phyloP scores from a whole-genome alignment of 2,888 invertebrate genomes.

The Hydropsyche betteni region DNA sequence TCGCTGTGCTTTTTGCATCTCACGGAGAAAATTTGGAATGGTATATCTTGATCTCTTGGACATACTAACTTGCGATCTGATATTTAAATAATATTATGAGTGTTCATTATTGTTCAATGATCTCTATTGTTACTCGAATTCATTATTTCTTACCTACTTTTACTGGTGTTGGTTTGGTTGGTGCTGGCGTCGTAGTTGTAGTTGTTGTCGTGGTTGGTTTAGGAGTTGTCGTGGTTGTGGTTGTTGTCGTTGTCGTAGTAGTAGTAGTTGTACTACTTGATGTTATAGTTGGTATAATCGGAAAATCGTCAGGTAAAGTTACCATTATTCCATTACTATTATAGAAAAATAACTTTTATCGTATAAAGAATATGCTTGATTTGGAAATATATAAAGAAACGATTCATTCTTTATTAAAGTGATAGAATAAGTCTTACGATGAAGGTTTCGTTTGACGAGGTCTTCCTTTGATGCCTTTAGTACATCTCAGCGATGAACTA shows the following conservation, averaged over 20 bases:
- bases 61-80: constrained; percentile 58
- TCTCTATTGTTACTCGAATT: background rate
- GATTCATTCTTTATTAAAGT: background rate
- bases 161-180: constrained; percentile 56
- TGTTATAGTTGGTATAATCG: constrained; percentile 32
- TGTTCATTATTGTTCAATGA: background rate
- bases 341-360: constrained; percentile 1
- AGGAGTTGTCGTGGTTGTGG: constrained; percentile 57
- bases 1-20: constrained; percentile 62
- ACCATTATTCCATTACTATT: background rate
- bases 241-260: constrained; percentile 52
- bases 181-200: constrained; percentile 59
- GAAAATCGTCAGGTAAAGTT: background rate
- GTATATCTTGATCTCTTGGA: constrained; percentile 59
- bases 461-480: constrained; percentile 60
- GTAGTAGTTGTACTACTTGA: constrained; percentile 47
- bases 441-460: constrained; percentile 51
- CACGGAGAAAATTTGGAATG: constrained; percentile 61
- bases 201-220: constrained; percentile 58
- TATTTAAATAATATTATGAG: background rate
- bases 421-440: constrained; percentile 56
- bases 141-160: constrained; percentile 31
- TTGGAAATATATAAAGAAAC: background rate
- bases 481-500: constrained; percentile 61
- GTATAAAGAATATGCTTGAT: background rate